These are phyloP conservation scores for Eulithis prunata DNA, from an alignment of 2,888 invertebrate genomes.

Conservation along the genomic window DNA sequence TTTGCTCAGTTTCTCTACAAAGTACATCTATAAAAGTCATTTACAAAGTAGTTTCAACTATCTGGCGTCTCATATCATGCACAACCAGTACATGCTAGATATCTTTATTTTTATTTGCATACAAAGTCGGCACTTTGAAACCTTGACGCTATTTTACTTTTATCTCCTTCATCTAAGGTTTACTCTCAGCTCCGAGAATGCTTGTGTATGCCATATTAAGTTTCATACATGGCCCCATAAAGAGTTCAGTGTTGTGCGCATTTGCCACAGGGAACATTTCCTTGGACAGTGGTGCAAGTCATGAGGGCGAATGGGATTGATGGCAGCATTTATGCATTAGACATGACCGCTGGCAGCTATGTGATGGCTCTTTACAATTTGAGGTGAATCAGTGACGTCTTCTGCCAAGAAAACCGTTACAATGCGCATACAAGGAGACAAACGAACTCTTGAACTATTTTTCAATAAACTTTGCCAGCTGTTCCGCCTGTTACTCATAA, in stretches of 20 bases:
- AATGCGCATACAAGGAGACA: conserved; percentile 4
- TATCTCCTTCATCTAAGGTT: conserved; percentile 40
- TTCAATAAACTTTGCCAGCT: conserved; percentile 4
- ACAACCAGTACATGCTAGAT: conserved; percentile 30
- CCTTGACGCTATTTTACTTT: conserved; percentile 34
- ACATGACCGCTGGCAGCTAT: conserved; percentile 37
- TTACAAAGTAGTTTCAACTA: conserved; percentile 25
- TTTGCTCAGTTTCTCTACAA: conserved; percentile 9
- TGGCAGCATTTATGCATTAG: conserved; percentile 19
- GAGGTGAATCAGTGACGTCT: conserved; percentile 17
- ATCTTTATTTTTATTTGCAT: conserved; percentile 32
- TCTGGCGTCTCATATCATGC: conserved; percentile 27
- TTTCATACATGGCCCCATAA: conserved; percentile 48
- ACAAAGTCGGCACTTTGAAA: conserved; percentile 36
- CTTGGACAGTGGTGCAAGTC: conserved; percentile 23
- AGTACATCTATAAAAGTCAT: conserved; percentile 18
- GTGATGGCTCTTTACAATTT: conserved; percentile 19
- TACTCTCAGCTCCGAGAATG: conserved; percentile 36
- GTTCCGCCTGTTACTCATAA: conserved; percentile 10
- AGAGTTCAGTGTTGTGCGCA: conserved; percentile 38
- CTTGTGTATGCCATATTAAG: conserved; percentile 45
- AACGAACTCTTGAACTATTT: conserved; percentile 3
- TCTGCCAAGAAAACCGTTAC: conserved; percentile 13
- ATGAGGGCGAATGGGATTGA: conserved; percentile 16
- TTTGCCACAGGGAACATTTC: conserved; percentile 23